Base-by-base conservation (phyloP, 1,140 invertebrate genomes). In the Nephotettix cincticeps region DNA sequence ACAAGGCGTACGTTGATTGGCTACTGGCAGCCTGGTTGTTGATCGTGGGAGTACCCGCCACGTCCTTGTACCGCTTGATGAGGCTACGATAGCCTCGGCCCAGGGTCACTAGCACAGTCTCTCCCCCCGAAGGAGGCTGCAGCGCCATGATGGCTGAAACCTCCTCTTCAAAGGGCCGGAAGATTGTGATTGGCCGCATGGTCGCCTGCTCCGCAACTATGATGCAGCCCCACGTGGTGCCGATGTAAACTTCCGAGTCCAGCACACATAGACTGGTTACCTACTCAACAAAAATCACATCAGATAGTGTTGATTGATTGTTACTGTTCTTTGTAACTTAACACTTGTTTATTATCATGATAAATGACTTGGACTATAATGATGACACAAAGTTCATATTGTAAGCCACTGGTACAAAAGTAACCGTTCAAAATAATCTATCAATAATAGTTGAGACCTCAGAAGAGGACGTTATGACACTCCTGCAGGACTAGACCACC, bases 161-260 rank as follows among this genome's bases (percentile, higher is more conserved):
- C 80, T 96, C 93, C 75, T 93, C 91, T 79, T 95, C 92, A 77
- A 93, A 95, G 0, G 95, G 95, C 65, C 94, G 83, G 80, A 96
- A 97, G 17, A 96, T 92, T 0, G 93, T 95, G 30, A 96, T 89
- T 0, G 95, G 95, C 23, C 92, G 83, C 68, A 97, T 83, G 1
- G 91, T 88, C 51, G 86, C 84, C 36, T 89, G 86, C 79, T 95
- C 93, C 1, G 92, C 93, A 0, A 97, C 91, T 21, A 97, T 91
- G 32, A 97, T 84, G 78, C 94, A 96, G 9, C 95, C 95, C 92
- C 93, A 95, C 0, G 91, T 93, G 1, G 95, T 97, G 40, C 95
- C 95, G 66, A 95, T 90, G 78, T 95, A 96, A 9, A 96, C 81
- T 71, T 90, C 87, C 67, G 86, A 86, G 56, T 87, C 85, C 72